Evolutionary conservation across 2,797 vertebrate species (phyloP).

Genomic region (Coreius guichenoti): DNA sequence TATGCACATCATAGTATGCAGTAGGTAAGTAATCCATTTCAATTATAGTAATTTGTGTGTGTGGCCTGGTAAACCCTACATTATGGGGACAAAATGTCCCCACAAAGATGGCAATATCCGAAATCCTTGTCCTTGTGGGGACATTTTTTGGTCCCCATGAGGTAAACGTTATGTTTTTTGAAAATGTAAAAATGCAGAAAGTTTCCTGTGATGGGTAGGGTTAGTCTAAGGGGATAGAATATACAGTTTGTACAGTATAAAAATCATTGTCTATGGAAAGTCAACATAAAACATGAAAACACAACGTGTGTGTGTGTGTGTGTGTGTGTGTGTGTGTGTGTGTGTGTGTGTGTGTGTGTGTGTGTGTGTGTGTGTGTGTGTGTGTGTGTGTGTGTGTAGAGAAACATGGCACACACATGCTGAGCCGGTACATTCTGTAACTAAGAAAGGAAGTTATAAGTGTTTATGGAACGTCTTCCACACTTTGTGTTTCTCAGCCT

Average conservation of each 20-base stretch:
- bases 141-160: no score
- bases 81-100: no score
- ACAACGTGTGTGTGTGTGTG: no score
- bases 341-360: not conserved
- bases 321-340: not conserved
- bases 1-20: not conserved
- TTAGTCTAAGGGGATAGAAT: no score
- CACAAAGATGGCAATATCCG: no score
- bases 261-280: no score
- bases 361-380: not conserved
- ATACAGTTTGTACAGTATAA: no score
- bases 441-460: constrained; percentile 32
- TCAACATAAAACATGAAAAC: no score
- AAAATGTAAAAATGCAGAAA: no score
- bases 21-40: not conserved
- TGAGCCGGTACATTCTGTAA: not conserved
- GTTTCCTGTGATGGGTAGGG: no score
- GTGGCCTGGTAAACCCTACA: not conserved
- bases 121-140: no score
- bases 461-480: constrained; percentile 10
- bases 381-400: not conserved
- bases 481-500: constrained; percentile 19
- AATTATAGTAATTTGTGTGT: not conserved
- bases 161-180: no score
- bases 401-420: not conserved